Conservation (phyloP, 92 coral and sea anemone species). For the Galaxea fascicularis region DNA sequence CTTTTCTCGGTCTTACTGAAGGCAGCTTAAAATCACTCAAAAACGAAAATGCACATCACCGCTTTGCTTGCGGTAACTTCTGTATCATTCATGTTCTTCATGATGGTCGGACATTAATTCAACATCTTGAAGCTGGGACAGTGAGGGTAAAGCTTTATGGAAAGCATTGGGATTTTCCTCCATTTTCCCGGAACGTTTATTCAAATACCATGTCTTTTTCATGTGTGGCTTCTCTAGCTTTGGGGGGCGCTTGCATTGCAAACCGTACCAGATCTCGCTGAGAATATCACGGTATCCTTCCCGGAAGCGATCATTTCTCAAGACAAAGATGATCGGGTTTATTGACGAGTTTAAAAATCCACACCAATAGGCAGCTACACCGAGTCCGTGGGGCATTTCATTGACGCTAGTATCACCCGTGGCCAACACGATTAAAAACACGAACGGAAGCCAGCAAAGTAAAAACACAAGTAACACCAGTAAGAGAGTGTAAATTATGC, state of each 20-base stretch:
- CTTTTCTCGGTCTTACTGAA: neutral
- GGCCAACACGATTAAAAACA: conserved; percentile 74
- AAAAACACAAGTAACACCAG: conserved; percentile 80
- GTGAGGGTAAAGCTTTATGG: conserved; percentile 24
- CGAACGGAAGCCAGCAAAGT: conserved; percentile 89
- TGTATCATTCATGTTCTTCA: neutral
- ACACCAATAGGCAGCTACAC: conserved; percentile 93
- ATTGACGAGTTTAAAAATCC: conserved; percentile 85
- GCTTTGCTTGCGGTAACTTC: neutral
- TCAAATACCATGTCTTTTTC: conserved; percentile 58
- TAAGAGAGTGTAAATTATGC: conserved; percentile 81
- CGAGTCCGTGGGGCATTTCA: conserved; percentile 82
- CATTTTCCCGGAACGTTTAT: neutral
- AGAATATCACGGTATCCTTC: conserved; percentile 86
- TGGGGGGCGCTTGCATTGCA: conserved; percentile 65
- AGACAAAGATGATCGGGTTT: conserved; percentile 83
- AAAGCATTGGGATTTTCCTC: conserved; percentile 2
- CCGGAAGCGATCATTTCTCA: conserved; percentile 87
- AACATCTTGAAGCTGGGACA: conserved; percentile 21
- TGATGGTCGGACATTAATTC: conserved; percentile 33
- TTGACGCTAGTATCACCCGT: conserved; percentile 63
- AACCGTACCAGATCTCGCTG: conserved; percentile 58
- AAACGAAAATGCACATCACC: neutral
- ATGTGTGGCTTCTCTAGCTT: conserved; percentile 13
- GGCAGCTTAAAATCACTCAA: neutral